A percentile compares a stretch with the other conserved stretches of the same genome.
phyloP scores from a whole-genome alignment of 2,113 vertebrate species.

The Panthera leo region DNA sequence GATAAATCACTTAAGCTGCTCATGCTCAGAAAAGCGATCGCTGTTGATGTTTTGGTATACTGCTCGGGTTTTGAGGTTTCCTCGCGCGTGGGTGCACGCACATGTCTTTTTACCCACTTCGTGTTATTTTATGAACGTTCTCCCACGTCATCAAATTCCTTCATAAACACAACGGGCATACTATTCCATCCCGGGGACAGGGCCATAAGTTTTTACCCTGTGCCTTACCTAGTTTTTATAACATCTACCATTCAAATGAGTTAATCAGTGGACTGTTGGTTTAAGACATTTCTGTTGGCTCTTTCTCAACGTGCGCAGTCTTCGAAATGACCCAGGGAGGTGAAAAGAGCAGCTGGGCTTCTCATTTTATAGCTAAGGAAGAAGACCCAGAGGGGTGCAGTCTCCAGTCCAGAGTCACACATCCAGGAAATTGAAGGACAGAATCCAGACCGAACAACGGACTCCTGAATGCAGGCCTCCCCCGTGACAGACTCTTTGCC shows the following conservation, averaged over 20 bases:
- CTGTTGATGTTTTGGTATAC: no score
- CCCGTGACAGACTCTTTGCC: fast-evolving
- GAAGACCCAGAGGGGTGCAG: not conserved
- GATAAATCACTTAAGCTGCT: not conserved
- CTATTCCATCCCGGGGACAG: not conserved
- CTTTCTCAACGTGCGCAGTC: not conserved
- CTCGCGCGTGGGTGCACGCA: fast-evolving
- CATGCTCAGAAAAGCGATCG: not conserved
- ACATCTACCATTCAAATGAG: not conserved
- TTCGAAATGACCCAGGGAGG: not conserved
- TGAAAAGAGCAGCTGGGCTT: not conserved
- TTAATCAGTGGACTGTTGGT: not conserved
- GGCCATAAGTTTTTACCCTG: fast-evolving
- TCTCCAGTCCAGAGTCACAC: not conserved
- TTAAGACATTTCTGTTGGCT: not conserved
- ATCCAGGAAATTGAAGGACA: not conserved
- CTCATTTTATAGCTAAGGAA: not conserved
- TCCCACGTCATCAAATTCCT: not conserved
- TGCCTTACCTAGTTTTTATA: not conserved
- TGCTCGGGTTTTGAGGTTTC: not conserved
- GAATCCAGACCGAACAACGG: not conserved
- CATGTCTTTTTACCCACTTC: not conserved
- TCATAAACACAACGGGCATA: not conserved
- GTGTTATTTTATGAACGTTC: not conserved
- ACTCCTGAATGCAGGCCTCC: fast-evolving